Evolutionary conservation across 2,113 vertebrate species (phyloP).

Genomic region (Carassius auratus): DNA sequence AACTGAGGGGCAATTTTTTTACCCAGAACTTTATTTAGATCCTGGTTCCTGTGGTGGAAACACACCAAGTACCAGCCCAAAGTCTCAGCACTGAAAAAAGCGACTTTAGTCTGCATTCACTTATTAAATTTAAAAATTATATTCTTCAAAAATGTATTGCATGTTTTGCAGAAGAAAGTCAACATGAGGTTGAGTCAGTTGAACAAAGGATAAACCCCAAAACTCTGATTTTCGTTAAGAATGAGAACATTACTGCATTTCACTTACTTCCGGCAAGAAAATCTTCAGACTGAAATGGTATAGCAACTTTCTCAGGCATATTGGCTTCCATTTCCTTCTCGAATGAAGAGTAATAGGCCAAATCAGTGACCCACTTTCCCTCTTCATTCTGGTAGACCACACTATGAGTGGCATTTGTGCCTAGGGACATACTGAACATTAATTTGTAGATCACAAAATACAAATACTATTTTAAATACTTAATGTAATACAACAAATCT

Average conservation of each 20-base stretch:
- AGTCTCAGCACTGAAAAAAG: too few relatives aligned
- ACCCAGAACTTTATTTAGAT: too few relatives aligned
- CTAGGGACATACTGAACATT: constrained; percentile 63
- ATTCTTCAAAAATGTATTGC: too few relatives aligned
- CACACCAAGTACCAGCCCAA: too few relatives aligned
- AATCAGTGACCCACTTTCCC: constrained; percentile 94
- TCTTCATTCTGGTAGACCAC: constrained; percentile 95
- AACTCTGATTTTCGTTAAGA: neutral
- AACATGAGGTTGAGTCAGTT: neutral
- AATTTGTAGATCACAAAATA: neutral
- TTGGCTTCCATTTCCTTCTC: constrained; percentile 80
- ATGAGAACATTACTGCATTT: neutral
- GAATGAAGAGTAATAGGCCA: constrained; percentile 93
- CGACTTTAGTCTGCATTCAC: too few relatives aligned
- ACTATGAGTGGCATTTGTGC: constrained; percentile 67
- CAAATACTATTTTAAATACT: neutral
- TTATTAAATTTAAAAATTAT: too few relatives aligned
- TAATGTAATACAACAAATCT: neutral
- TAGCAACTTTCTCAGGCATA: constrained; percentile 58
- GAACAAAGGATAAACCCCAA: neutral
- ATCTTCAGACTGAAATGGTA: constrained; percentile 76
- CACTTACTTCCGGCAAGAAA: constrained; percentile 86
- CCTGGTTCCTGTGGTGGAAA: too few relatives aligned
- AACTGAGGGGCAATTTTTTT: too few relatives aligned
- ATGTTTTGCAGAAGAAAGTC: too few relatives aligned